Conservation (phyloP, 2,113 vertebrate species). For the Cinclus cinclus region DNA sequence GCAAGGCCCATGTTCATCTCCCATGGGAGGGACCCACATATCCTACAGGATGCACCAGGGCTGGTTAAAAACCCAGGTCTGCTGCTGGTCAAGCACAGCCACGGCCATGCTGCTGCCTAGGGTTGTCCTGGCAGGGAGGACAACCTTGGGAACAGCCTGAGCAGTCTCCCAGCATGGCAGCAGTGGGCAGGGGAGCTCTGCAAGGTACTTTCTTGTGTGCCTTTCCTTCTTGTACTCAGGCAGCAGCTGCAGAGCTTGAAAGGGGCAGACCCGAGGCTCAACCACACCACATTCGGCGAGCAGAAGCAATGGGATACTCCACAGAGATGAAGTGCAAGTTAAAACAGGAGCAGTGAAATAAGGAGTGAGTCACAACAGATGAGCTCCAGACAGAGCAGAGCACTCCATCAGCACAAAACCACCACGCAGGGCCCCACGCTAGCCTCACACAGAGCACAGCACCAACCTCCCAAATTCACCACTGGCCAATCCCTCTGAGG, state of each 20-base stretch:
- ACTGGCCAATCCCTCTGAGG: background rate
- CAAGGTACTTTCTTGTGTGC: background rate
- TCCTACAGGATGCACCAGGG: background rate
- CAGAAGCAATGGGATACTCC: background rate
- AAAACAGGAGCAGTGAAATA: background rate
- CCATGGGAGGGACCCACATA: background rate
- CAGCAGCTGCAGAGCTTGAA: background rate
- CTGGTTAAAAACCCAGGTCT: background rate
- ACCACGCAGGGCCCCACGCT: accelerated
- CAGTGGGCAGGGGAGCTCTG: background rate
- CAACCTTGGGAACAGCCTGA: background rate
- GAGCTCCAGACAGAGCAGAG: background rate
- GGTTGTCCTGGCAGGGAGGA: background rate
- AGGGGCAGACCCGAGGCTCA: background rate
- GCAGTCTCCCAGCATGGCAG: accelerated
- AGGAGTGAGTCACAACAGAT: background rate
- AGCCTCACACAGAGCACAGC: accelerated
- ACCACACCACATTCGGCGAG: accelerated
- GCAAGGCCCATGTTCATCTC: accelerated
- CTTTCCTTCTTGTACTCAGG: background rate
- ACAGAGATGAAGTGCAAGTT: background rate
- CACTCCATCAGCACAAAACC: accelerated
- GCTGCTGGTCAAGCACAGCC: background rate
- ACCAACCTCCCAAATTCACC: background rate
- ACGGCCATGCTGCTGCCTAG: background rate